phyloP scores from a whole-genome alignment of 2,888 invertebrate genomes.

The Troilus luridus region DNA sequence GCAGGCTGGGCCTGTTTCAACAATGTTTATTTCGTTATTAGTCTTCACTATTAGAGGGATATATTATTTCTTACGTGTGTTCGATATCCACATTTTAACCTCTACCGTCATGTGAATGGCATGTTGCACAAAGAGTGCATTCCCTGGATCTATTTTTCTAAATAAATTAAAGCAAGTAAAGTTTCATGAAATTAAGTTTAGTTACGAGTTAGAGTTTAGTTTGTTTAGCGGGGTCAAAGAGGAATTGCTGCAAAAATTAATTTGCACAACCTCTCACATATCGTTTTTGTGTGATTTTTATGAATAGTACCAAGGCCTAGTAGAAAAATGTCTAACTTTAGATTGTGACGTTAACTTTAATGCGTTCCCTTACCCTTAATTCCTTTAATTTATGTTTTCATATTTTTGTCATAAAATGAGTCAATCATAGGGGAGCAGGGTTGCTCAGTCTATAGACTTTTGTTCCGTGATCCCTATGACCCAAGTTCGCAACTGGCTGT shows the following conservation, averaged over 20 bases:
- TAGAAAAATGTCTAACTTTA: not conserved
- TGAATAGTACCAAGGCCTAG: conserved; percentile 45
- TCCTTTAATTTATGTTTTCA: not conserved
- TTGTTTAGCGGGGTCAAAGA: conserved; percentile 32
- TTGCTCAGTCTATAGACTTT: too few relatives aligned
- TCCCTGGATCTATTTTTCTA: conserved; percentile 58
- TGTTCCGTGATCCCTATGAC: too few relatives aligned
- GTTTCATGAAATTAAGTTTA: conserved; percentile 51
- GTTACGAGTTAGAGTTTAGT: conserved; percentile 57
- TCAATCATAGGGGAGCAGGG: too few relatives aligned
- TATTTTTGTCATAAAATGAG: not conserved
- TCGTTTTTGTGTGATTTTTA: conserved; percentile 58
- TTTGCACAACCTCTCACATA: conserved; percentile 54
- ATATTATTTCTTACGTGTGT: conserved; percentile 49
- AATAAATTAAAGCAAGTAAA: conserved; percentile 42
- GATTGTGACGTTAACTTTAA: conserved; percentile 52
- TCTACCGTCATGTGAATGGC: conserved; percentile 42
- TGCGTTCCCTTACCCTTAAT: not conserved
- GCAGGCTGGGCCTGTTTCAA: conserved; percentile 26
- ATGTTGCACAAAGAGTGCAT: conserved; percentile 55
- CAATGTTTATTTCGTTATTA: conserved; percentile 7
- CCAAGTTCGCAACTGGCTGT: too few relatives aligned
- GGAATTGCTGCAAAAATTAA: conserved; percentile 11
- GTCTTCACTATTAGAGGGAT: conserved; percentile 28
- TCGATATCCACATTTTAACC: conserved; percentile 38